phyloP scores from a whole-genome alignment of 1,140 invertebrate species.

The Micrasema minimum region DNA sequence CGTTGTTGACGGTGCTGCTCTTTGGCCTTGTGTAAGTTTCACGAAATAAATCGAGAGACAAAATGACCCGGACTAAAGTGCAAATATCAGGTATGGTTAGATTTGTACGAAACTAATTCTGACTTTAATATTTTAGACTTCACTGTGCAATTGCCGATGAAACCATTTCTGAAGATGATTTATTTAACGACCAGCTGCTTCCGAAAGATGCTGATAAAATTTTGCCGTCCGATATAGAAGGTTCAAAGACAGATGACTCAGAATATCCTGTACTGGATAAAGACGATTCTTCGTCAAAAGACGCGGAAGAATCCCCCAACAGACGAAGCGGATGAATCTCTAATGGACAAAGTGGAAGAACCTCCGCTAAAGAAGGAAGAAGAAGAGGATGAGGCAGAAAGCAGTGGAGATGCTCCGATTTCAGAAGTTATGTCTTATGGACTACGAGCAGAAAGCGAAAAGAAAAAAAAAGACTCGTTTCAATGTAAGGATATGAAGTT shows the following conservation, averaged over 20 bases:
- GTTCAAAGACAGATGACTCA: no score
- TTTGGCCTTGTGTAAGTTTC: background rate
- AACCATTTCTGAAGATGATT: conserved; percentile 31
- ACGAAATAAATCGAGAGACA: background rate
- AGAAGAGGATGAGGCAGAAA: background rate
- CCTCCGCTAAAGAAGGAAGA: background rate
- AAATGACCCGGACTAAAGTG: no score
- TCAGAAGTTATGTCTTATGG: background rate
- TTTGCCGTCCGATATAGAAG: no score
- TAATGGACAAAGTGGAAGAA: conserved; percentile 25
- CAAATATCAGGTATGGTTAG: background rate
- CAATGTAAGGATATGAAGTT: conserved; percentile 53
- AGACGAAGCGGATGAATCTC: conserved; percentile 13
- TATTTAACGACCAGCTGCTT: conserved; percentile 21
- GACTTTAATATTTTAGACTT: conserved; percentile 9
- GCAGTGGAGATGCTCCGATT: conserved; percentile 4
- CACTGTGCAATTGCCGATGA: conserved; percentile 2
- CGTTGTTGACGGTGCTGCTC: background rate
- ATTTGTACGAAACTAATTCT: background rate
- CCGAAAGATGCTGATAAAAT: background rate
- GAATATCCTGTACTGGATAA: background rate
- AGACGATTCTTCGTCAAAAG: no score
- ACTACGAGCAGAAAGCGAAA: background rate
- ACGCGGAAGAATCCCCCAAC: background rate
- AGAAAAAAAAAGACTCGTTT: background rate